Base-by-base conservation (phyloP, 2,888 invertebrate species). In the Esperia sulphurella region DNA sequence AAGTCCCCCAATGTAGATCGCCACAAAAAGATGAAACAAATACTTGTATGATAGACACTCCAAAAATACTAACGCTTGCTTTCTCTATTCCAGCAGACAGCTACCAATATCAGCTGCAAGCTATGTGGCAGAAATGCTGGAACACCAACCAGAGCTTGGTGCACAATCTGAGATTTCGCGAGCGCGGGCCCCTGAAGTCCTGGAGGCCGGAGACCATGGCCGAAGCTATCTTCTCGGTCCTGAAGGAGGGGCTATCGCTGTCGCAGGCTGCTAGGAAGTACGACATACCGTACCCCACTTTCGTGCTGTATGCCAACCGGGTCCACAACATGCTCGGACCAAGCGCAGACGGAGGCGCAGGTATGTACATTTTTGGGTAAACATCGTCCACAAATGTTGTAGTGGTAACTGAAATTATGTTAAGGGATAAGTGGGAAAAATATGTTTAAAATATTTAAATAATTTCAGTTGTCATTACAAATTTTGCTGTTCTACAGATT, bases 111-210 rank as follows among this genome's bases (percentile, higher is more conserved):
- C 97, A 97, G 85, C 90, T 97, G 79, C 97, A 97, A 85, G 96
- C 96, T 50, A 96, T 97, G 94, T 97, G 97, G 97, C 97, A 97
- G 86, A 97, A 97, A 83, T 97, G 97, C 84, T 97, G 97, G 97
- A 97, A 95, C 84, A 96, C 96, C 61, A 96, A 96, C 83, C 97
- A 97, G 84, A 95, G 95, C 70, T 91, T 97, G 71, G 96, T 97
- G 63, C 97, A 97, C 88, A 96, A 97, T 79, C 89, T 97, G 73
- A 93, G 97, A 65, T 97, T 97, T 91, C 94, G 97, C 43, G 97
- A 97, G 85, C 93, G 97, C 50, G 97, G 97, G 2, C 97, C 97
- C 0, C 91, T 97, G 52, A 97, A 97, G 81, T 97, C 97, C 48
- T 97, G 97, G 97, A 91, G 97, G 45, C 97, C 97, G 3, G 97